Evolutionary conservation across 2,888 invertebrate genomes (phyloP).

Genomic region (Autographa gamma): DNA sequence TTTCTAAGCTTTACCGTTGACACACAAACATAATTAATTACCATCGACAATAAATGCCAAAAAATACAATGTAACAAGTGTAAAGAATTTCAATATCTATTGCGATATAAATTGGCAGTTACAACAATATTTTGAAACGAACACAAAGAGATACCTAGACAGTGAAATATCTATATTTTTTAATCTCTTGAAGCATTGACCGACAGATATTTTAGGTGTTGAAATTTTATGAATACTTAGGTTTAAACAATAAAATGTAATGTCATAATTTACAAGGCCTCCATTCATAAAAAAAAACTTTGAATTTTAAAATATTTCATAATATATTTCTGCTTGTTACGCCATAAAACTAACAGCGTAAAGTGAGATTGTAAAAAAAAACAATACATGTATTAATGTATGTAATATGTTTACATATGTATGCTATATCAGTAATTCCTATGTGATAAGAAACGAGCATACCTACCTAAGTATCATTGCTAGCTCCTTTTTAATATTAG

Average conservation of each 20-base stretch:
- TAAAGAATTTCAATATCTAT: neutral
- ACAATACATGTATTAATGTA: no score
- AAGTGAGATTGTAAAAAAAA: no score
- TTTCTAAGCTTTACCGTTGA: neutral
- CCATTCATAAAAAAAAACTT: no score
- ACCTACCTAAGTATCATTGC: no score
- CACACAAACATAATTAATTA: neutral
- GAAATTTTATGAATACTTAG: neutral
- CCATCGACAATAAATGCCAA: neutral
- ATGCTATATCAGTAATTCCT: no score
- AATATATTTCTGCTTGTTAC: no score
- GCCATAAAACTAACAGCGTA: no score
- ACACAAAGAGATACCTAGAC: neutral
- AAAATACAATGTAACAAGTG: neutral
- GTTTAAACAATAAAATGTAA: neutral
- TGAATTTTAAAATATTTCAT: no score
- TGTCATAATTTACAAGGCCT: no score
- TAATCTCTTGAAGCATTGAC: neutral
- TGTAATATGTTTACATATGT: no score
- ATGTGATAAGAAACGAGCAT: no score
- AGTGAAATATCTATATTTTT: neutral
- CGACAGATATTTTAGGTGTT: neutral
- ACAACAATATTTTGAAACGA: neutral
- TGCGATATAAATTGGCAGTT: neutral
- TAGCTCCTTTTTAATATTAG: no score